Base-by-base conservation (phyloP, 2,888 invertebrate species). In the Caenorhabditis sp. region DNA sequence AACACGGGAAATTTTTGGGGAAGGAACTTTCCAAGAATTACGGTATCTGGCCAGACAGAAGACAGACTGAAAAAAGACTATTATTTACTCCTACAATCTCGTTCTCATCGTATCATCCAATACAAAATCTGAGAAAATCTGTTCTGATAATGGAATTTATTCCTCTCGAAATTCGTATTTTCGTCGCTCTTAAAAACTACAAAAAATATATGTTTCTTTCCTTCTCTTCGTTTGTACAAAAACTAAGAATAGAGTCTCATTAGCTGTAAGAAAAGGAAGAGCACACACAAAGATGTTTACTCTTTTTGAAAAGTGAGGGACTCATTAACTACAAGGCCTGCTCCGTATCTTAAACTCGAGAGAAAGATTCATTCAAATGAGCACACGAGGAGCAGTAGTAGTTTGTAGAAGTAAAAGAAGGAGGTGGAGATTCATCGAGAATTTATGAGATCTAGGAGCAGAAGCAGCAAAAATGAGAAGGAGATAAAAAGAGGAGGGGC, bases 351-450 rank as follows among this genome's bases (percentile, higher is more conserved):
- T 12, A 24, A 12, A 38, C 38, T 64, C 31, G n/a, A 31, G 22
- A 73, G 49, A 54, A 64, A 10, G 56, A 58, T 31, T 49, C 28
- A 66, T 64, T 68, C 8, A 38, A 68, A 54, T 68, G 54, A 54
- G 54, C 54, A 38, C 22, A 58, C 47, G 19, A 49, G 38, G 61
- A 59, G 22, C 28, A 10, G 38, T 38, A 38, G 38, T 38, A 10
- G 38, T 38, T 6, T 38, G 38, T 10, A 38, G 12, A 35, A 28
- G 49, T 26, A 61, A 54, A 59, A 63, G 44, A 54, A 54, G n/a
- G n/a, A n/a, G 16, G 16, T 31, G 66, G n/a, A 24, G 58, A 80
- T 63, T 70, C 68, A 73, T 80, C 56, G 75, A 69, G 81, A 75
- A 74, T 80, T 74, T 69, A 75, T 69, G 74, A 63, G 38, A 61